phyloP scores from a whole-genome alignment of 1,140 invertebrate genomes.

The Drosophila repletoides region DNA sequence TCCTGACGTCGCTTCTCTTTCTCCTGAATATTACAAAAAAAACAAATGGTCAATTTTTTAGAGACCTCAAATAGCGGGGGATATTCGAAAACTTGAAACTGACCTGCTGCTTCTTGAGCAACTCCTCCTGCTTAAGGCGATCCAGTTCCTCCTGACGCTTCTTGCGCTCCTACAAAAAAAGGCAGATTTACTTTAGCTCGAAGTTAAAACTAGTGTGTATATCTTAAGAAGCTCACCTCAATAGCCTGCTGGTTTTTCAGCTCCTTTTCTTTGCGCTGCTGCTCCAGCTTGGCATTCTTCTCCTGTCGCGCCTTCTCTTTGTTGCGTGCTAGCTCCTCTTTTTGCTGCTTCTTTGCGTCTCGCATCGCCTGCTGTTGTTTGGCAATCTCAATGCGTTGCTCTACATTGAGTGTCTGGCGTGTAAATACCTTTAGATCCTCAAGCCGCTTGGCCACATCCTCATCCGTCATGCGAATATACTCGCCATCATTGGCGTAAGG shows the following conservation, averaged over 20 bases:
- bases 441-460: constrained; percentile 85
- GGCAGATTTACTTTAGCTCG: constrained; percentile 21
- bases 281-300: constrained; percentile 89
- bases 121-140: constrained; percentile 91
- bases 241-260: constrained; percentile 88
- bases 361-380: constrained; percentile 86
- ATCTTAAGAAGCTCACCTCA: constrained; percentile 82
- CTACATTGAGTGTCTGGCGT: constrained; percentile 85
- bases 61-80: constrained; percentile 9
- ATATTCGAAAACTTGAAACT: constrained; percentile 7
- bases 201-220: constrained; percentile 16
- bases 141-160: constrained; percentile 93
- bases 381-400: constrained; percentile 87
- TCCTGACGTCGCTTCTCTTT: constrained; percentile 93
- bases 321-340: constrained; percentile 82
- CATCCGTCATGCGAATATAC: constrained; percentile 85
- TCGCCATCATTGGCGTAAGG: constrained; percentile 84
- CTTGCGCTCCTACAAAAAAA: constrained; percentile 88
- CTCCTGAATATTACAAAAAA: constrained; percentile 86
- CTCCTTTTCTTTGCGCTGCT: constrained; percentile 89
- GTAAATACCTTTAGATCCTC: constrained; percentile 81
- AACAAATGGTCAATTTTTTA: constrained; percentile 36
- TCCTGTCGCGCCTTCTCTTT: constrained; percentile 85
- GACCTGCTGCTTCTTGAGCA: constrained; percentile 92
- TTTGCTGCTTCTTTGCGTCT: constrained; percentile 85